phyloP scores from a whole-genome alignment of 2,888 invertebrate genomes.

The Aleiodes leptofemur region DNA sequence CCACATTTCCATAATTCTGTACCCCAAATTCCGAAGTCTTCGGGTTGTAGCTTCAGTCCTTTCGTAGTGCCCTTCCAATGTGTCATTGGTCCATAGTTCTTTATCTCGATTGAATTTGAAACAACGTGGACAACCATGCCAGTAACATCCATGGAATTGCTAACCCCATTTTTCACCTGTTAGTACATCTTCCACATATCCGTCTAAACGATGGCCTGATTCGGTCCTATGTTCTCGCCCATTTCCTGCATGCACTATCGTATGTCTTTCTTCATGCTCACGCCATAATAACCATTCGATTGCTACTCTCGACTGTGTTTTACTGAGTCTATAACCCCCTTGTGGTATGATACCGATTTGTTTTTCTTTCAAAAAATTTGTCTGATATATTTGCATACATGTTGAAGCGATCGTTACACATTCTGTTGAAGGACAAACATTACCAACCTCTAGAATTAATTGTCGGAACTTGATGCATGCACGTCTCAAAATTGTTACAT shows the following conservation, averaged over 20 bases:
- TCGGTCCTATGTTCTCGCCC: neutral
- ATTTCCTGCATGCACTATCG: no score
- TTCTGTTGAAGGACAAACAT: neutral
- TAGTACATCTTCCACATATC: neutral
- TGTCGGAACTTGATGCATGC: neutral
- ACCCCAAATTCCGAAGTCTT: neutral
- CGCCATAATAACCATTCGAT: no score
- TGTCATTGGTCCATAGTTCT: no score
- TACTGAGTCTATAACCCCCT: no score
- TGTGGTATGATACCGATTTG: neutral
- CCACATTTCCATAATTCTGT: no score
- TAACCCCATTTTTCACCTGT: neutral
- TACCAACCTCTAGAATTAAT: neutral
- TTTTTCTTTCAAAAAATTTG: neutral
- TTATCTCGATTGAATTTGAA: no score
- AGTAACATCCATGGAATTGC: neutral
- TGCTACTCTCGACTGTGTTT: no score
- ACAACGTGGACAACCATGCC: neutral
- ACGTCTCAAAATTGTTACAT: neutral
- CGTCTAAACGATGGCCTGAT: neutral
- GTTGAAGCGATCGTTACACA: neutral
- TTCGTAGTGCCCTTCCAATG: no score
- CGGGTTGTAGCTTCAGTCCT: neutral
- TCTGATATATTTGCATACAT: neutral
- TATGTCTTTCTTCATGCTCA: no score